Evolutionary conservation across 2,113 vertebrate genomes (phyloP).

Genomic region (Callipepla squamata): DNA sequence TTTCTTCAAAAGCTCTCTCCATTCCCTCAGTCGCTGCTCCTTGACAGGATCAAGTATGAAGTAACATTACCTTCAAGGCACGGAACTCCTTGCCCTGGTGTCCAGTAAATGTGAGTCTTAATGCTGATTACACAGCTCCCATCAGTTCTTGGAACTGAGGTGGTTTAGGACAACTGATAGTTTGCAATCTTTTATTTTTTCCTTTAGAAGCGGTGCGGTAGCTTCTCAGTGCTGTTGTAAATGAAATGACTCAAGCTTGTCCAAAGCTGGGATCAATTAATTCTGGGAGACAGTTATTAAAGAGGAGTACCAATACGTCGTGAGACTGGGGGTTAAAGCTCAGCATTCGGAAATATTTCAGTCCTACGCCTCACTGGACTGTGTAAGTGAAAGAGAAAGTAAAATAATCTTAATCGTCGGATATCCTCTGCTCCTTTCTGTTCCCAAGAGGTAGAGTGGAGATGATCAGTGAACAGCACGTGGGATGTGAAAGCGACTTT

Average conservation of each 20-base stretch:
- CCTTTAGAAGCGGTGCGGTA: not conserved
- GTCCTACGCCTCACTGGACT: too few relatives aligned
- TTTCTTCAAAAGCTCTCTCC: not conserved
- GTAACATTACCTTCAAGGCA: not conserved
- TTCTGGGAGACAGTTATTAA: not conserved
- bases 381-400: not conserved
- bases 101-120: not conserved
- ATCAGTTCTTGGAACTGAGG: not conserved
- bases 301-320: not conserved
- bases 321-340: not conserved
- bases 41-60: not conserved
- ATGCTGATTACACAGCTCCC: not conserved
- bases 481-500: slow-evolving; percentile 12
- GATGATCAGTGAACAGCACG: not conserved
- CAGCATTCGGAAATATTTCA: not conserved
- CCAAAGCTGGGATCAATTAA: not conserved
- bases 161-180: not conserved
- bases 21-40: not conserved
- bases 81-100: not conserved
- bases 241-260: not conserved
- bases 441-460: not conserved
- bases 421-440: not conserved
- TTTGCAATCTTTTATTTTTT: not conserved
- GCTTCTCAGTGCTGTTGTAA: not conserved
- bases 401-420: not conserved